These are phyloP conservation scores for Parelbella ahira DNA, from an alignment of 2,888 invertebrate species.

Conservation along the genomic window DNA sequence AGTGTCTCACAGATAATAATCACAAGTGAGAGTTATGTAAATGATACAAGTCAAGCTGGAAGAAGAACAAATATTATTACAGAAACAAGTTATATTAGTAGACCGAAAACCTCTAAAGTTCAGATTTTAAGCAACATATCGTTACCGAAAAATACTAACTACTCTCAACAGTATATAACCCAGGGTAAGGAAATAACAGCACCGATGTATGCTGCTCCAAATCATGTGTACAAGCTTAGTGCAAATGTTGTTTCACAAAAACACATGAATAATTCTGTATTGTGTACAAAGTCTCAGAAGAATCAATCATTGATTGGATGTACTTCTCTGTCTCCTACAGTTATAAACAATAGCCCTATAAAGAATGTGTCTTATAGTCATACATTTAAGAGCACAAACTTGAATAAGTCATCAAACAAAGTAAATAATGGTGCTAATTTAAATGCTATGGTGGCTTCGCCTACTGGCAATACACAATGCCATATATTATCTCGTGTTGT, in stretches of 20 bases:
- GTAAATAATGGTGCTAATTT: constrained; percentile 75
- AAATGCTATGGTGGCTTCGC: constrained; percentile 65
- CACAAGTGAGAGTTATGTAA: constrained; percentile 69
- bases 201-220: constrained; percentile 64
- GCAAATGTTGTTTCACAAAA: constrained; percentile 61
- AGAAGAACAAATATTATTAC: constrained; percentile 64
- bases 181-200: constrained; percentile 60
- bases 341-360: constrained; percentile 62
- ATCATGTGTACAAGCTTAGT: constrained; percentile 69
- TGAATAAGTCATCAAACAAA: constrained; percentile 64
- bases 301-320: constrained; percentile 68
- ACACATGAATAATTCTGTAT: constrained; percentile 63
- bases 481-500: constrained; percentile 73
- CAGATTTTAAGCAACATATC: constrained; percentile 76
- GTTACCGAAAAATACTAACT: constrained; percentile 65
- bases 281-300: constrained; percentile 63
- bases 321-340: constrained; percentile 54
- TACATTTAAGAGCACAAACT: constrained; percentile 65
- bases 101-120: constrained; percentile 69
- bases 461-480: constrained; percentile 67
- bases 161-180: constrained; percentile 61
- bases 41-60: constrained; percentile 52
- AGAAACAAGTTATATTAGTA: constrained; percentile 60
- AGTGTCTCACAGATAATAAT: constrained; percentile 73
- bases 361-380: constrained; percentile 69